Evolutionary conservation across 1,140 invertebrate species (phyloP).

Genomic region (Holotrichia oblita): DNA sequence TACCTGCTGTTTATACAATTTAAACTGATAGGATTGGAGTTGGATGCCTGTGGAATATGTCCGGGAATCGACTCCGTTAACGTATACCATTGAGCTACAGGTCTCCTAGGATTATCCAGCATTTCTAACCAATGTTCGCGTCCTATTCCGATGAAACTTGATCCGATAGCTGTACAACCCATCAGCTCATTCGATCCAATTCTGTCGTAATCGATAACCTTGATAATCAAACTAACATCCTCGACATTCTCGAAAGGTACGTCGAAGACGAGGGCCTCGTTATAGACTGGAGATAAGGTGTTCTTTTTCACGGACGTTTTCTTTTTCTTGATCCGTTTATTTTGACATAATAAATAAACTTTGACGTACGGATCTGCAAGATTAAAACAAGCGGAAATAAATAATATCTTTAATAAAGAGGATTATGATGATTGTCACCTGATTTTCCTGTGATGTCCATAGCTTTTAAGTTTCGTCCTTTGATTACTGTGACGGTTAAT

Average conservation of each 20-base stretch:
- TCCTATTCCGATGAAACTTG: slow-evolving; percentile 80
- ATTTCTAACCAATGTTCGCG: slow-evolving; percentile 91
- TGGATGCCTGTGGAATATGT: slow-evolving; percentile 65
- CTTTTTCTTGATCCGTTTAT: slow-evolving; percentile 85
- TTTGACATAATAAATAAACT: slow-evolving; percentile 77
- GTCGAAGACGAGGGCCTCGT: slow-evolving; percentile 82
- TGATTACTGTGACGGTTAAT: slow-evolving; percentile 79
- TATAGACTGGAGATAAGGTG: slow-evolving; percentile 79
- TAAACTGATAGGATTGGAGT: slow-evolving; percentile 67
- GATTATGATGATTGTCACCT: slow-evolving; percentile 65
- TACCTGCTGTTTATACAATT: slow-evolving; percentile 75
- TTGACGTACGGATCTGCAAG: slow-evolving; percentile 79
- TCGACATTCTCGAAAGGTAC: slow-evolving; percentile 79
- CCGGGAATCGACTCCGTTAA: slow-evolving; percentile 75
- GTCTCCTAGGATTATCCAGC: slow-evolving; percentile 84
- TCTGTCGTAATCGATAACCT: slow-evolving; percentile 91
- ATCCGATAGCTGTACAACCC: slow-evolving; percentile 84
- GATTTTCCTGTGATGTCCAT: slow-evolving; percentile 85
- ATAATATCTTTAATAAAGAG: too few species aligned
- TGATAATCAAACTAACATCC: slow-evolving; percentile 84
- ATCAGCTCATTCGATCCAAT: slow-evolving; percentile 89
- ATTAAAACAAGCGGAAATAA: not conserved
- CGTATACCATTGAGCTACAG: slow-evolving; percentile 87
- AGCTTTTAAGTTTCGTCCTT: slow-evolving; percentile 80
- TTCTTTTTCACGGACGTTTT: slow-evolving; percentile 89